These are phyloP conservation scores for Tuberolachnus salignus DNA, from an alignment of 2,888 invertebrate species.

Conservation along the genomic window DNA sequence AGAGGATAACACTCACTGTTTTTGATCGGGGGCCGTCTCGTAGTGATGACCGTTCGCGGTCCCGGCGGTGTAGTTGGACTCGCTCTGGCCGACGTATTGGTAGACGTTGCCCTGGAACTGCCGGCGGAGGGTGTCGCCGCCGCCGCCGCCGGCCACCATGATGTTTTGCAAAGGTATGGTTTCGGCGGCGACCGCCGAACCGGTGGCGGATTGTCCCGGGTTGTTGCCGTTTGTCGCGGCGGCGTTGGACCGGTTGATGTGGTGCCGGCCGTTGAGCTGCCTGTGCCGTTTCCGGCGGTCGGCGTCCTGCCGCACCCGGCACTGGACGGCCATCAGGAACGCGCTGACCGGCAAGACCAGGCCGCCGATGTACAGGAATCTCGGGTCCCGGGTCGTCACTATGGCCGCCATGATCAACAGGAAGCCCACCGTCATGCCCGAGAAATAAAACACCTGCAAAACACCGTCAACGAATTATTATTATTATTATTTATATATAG, in stretches of 20 bases:
- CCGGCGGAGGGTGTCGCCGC: slow-evolving; percentile 15
- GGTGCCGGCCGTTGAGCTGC: slow-evolving; percentile 66
- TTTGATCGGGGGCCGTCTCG: slow-evolving; percentile 29
- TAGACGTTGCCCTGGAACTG: slow-evolving; percentile 49
- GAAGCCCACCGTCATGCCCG: slow-evolving; percentile 71
- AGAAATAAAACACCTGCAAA: slow-evolving; percentile 70
- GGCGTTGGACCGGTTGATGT: slow-evolving; percentile 39
- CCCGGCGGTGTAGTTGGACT: slow-evolving; percentile 15
- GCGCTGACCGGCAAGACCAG: slow-evolving; percentile 70
- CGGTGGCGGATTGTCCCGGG: neutral
- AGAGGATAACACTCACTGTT: slow-evolving; percentile 20
- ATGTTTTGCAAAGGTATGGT: slow-evolving; percentile 43
- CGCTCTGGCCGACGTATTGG: slow-evolving; percentile 48
- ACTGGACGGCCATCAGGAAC: slow-evolving; percentile 70
- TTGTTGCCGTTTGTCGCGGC: neutral
- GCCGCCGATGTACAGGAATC: slow-evolving; percentile 72
- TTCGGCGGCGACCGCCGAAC: neutral
- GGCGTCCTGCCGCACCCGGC: slow-evolving; percentile 66
- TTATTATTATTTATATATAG: no score
- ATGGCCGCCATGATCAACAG: slow-evolving; percentile 72
- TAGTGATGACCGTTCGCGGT: slow-evolving; percentile 38
- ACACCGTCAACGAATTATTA: neutral
- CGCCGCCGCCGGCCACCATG: slow-evolving; percentile 18
- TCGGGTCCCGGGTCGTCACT: slow-evolving; percentile 70
- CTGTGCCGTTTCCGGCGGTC: slow-evolving; percentile 63